Percentiles rank a stretch among this genome's conserved stretches.
These are phyloP conservation scores for Dipus sagitta DNA, from an alignment of 2,797 vertebrate species.

Conservation along the genomic window DNA sequence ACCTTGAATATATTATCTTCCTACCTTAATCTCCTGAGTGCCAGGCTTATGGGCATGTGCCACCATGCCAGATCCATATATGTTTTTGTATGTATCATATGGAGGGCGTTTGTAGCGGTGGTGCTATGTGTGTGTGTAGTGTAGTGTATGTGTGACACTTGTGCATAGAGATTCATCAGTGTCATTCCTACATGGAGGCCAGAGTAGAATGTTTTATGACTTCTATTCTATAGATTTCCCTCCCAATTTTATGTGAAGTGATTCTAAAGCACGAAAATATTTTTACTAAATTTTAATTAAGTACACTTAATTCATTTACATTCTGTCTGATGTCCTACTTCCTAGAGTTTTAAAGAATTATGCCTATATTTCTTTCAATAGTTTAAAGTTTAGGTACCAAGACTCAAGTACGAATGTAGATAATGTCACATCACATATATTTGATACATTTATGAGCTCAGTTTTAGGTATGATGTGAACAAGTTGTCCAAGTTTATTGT, in stretches of 20 bases:
- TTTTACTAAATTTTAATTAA: neutral
- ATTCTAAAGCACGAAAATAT: neutral
- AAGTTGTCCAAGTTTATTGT: neutral
- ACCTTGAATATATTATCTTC: neutral
- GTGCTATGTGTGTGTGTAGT: too few species aligned
- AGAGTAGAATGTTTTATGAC: too few species aligned
- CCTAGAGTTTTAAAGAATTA: neutral
- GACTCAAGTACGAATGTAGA: neutral
- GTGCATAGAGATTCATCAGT: too few species aligned
- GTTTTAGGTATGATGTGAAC: neutral
- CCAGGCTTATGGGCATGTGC: too few species aligned
- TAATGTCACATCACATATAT: too few species aligned
- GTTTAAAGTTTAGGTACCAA: neutral
- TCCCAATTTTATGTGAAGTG: neutral
- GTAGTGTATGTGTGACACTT: too few species aligned
- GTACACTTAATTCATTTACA: neutral
- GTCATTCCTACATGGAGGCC: too few species aligned
- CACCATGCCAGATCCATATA: neutral
- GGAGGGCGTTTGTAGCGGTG: too few species aligned
- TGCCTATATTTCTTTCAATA: neutral
- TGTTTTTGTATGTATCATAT: too few species aligned
- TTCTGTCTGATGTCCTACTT: neutral
- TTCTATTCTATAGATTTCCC: neutral
- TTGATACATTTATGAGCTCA: neutral
- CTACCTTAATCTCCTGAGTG: neutral